Evolutionary conservation across 2,797 vertebrate genomes (phyloP).

Genomic region (Lacerta viridis): DNA sequence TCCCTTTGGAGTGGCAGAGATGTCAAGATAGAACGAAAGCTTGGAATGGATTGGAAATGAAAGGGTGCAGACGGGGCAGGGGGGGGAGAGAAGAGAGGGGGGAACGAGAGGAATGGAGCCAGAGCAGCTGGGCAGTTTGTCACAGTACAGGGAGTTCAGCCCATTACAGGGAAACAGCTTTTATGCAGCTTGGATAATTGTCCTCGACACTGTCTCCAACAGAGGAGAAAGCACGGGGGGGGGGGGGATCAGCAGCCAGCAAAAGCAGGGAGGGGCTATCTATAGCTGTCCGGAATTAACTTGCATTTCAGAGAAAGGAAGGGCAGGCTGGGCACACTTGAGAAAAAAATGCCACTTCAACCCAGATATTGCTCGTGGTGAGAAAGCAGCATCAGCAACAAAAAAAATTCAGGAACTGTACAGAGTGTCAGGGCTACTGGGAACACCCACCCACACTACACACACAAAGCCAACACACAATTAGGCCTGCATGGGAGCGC

Average conservation of each 20-base stretch:
- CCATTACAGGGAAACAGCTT: slow-evolving; percentile 56
- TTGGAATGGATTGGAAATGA: too few relatives aligned
- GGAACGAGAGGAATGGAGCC: slow-evolving; percentile 19
- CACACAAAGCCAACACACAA: background rate
- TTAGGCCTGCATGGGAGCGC: fast-evolving
- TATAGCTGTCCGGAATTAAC: background rate
- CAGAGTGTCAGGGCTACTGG: background rate
- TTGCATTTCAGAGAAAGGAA: background rate
- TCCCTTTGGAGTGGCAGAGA: too few relatives aligned
- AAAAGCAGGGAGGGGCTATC: background rate
- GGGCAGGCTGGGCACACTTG: background rate
- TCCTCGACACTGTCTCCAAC: slow-evolving; percentile 33
- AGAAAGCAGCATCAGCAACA: background rate
- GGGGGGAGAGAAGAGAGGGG: background rate
- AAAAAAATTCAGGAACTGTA: fast-evolving
- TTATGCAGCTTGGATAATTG: slow-evolving; percentile 42
- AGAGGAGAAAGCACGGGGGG: background rate
- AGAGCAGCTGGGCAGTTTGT: slow-evolving; percentile 50
- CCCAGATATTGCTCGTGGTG: background rate
- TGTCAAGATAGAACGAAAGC: too few relatives aligned
- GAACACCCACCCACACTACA: background rate
- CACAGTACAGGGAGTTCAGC: slow-evolving; percentile 28
- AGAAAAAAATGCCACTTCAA: background rate
- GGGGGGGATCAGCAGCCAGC: background rate
- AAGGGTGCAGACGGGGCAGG: background rate